phyloP scores from a whole-genome alignment of 2,113 vertebrate genomes.

The Nerophis lumbriciformis region DNA sequence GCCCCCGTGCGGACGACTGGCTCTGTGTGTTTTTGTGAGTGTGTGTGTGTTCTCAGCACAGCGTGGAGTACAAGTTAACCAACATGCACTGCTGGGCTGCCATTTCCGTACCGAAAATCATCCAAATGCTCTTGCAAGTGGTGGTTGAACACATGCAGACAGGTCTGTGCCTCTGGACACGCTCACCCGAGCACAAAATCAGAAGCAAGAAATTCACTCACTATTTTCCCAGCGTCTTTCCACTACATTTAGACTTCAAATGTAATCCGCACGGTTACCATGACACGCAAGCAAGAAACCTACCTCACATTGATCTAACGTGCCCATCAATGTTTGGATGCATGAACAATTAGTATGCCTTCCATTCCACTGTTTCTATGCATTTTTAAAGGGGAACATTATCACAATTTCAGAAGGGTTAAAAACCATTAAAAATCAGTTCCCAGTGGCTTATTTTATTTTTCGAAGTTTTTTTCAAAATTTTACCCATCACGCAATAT shows the following conservation, averaged over 20 bases:
- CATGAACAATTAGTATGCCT: conserved; percentile 15
- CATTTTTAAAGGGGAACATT: too few species aligned
- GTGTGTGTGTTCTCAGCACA: conserved; percentile 23
- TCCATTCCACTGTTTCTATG: not conserved
- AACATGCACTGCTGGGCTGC: conserved; percentile 27
- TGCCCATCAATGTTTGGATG: conserved; percentile 31
- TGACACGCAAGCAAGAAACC: conserved; percentile 1
- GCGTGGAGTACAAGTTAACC: conserved; percentile 27
- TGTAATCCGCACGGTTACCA: conserved; percentile 36
- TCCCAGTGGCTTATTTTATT: too few species aligned
- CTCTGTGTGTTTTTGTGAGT: conserved; percentile 10
- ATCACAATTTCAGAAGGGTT: too few species aligned
- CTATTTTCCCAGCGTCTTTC: conserved; percentile 47
- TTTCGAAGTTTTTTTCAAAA: too few species aligned
- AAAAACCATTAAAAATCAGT: too few species aligned
- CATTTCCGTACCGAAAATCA: conserved; percentile 37
- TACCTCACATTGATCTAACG: conserved; percentile 13
- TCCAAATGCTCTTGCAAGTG: conserved; percentile 27
- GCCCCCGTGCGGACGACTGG: conserved; percentile 21
- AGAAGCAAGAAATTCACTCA: conserved; percentile 58
- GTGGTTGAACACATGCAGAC: conserved; percentile 17
- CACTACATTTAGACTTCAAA: conserved; percentile 44
- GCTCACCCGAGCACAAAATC: conserved; percentile 67
- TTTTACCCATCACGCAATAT: too few species aligned
- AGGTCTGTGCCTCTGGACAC: conserved; percentile 42